These are phyloP conservation scores for Sinocyclocheilus anshuiensis DNA, from an alignment of 2,113 vertebrate genomes.

Conservation along the genomic window DNA sequence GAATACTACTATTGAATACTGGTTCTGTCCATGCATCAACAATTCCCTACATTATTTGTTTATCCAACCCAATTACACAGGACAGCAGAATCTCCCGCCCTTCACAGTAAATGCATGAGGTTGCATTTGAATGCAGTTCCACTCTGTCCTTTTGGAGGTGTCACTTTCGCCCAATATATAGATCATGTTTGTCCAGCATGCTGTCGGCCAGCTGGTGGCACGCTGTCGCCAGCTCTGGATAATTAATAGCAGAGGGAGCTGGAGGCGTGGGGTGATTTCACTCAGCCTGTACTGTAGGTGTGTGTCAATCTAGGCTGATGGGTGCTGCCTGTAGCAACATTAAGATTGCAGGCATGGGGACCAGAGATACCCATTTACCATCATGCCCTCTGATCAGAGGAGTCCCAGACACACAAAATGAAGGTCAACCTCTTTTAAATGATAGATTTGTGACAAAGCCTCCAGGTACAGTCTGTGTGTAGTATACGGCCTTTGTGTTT, in stretches of 20 bases:
- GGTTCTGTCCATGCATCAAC: not conserved
- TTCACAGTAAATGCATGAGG: not conserved
- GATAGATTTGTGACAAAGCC: slow-evolving; percentile 40
- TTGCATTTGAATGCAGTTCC: slow-evolving; percentile 4
- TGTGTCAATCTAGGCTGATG: slow-evolving; percentile 27
- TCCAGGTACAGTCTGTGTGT: not conserved
- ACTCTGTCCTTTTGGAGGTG: not conserved
- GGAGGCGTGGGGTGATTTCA: slow-evolving; percentile 14
- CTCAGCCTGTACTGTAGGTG: slow-evolving; percentile 24
- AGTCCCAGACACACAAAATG: slow-evolving; percentile 50
- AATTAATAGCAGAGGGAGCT: slow-evolving; percentile 48
- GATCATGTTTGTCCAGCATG: slow-evolving; percentile 6
- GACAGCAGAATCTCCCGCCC: not conserved
- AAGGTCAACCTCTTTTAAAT: slow-evolving; percentile 64
- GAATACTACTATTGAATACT: not conserved
- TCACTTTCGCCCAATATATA: not conserved
- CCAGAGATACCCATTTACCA: slow-evolving; percentile 63
- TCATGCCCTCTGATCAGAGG: slow-evolving; percentile 59
- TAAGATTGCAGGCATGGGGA: slow-evolving; percentile 51
- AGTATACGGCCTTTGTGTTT: not conserved
- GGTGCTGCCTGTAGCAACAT: slow-evolving; percentile 31
- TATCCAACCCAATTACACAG: not conserved
- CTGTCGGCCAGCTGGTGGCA: not conserved
- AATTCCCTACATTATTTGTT: not conserved
- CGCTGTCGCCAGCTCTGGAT: slow-evolving; percentile 12